Evolutionary conservation across 2,888 invertebrate genomes (phyloP).

Genomic region (Drosophila bunnanda): DNA sequence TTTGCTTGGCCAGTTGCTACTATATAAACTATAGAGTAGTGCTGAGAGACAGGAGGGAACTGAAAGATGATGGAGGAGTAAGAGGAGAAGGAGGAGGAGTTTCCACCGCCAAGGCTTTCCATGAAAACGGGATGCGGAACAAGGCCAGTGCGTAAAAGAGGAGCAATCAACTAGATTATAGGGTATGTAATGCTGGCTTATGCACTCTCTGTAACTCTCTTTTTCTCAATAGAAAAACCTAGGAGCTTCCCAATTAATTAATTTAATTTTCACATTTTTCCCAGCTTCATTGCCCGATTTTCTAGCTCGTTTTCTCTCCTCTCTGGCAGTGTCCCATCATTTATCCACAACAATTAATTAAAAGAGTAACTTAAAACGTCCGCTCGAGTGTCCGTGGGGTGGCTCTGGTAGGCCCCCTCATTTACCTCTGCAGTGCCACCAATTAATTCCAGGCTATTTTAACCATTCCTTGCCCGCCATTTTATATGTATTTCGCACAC

Average conservation of each 20-base stretch:
- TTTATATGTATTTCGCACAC: conserved; percentile 19
- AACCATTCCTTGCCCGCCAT: conserved; percentile 37
- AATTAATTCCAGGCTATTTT: conserved; percentile 62
- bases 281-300: conserved; percentile 1
- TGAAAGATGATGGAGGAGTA: conserved; percentile 13
- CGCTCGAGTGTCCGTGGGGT: conserved; percentile 42
- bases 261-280: conserved; percentile 5
- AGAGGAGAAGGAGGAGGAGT: not conserved
- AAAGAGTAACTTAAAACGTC: conserved; percentile 46
- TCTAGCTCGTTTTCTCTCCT: not conserved
- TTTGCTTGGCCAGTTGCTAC: conserved; percentile 17
- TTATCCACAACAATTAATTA: conserved; percentile 51
- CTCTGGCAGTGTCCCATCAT: conserved; percentile 18
- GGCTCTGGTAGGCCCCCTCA: conserved; percentile 6
- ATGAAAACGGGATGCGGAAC: conserved; percentile 15
- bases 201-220: not conserved
- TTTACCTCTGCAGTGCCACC: conserved; percentile 21
- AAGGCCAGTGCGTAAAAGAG: conserved; percentile 12
- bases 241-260: not conserved
- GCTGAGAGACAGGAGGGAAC: conserved; percentile 36
- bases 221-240: not conserved
- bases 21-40: conserved; percentile 16
- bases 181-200: not conserved
- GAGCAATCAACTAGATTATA: conserved; percentile 14
- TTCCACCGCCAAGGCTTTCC: conserved; percentile 3